A percentile compares a stretch with the other conserved stretches of the same genome.
These are phyloP conservation scores for Cossypha caffra DNA, from an alignment of 2,797 vertebrate genomes.

Conservation along the genomic window DNA sequence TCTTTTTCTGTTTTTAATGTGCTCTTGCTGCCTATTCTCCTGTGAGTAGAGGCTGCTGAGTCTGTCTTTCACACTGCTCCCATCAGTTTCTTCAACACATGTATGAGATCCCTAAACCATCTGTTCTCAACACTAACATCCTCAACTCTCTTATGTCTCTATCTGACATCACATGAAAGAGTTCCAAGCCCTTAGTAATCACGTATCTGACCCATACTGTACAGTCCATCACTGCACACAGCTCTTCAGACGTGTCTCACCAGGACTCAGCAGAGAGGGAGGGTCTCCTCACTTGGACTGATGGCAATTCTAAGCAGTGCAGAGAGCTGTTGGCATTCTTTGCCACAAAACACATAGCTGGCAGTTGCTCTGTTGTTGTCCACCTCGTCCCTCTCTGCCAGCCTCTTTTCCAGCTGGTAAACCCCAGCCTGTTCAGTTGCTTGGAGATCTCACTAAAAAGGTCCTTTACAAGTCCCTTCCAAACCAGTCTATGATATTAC, in stretches of 20 bases:
- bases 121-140: not conserved
- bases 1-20: not conserved
- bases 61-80: not conserved
- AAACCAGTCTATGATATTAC: not conserved
- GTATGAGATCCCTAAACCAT: not conserved
- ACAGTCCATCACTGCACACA: not conserved
- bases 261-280: not conserved
- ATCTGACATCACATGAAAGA: not conserved
- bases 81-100: not conserved
- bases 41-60: not conserved
- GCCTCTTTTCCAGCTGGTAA: not conserved
- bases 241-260: not conserved
- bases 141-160: not conserved
- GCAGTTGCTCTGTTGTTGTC: not conserved
- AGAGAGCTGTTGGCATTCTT: rapidly evolving
- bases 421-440: not conserved
- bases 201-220: rapidly evolving
- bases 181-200: not conserved
- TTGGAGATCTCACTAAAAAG: not conserved
- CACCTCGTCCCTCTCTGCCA: not conserved
- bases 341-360: not conserved
- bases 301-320: not conserved
- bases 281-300: not conserved
- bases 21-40: not conserved
- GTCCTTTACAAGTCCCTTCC: not conserved